Base-by-base conservation (phyloP, 2,888 invertebrate species). In the Corythucha ciliata region DNA sequence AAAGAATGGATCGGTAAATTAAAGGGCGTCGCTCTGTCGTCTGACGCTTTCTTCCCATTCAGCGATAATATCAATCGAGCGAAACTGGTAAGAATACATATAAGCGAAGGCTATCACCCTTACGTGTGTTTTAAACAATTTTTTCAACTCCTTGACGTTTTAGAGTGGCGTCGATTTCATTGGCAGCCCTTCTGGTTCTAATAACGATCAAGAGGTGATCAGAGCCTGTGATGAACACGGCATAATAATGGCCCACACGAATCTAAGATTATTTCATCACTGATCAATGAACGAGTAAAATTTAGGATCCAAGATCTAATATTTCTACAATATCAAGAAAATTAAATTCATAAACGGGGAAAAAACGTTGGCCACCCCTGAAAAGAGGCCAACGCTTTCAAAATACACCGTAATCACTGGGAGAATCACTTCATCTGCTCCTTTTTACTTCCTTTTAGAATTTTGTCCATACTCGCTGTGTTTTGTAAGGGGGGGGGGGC, bases 21-120 rank as follows among this genome's bases (percentile, higher is more conserved):
- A 63, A 78, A 76, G 56, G 81, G 81, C 22, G 89, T 90, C 25
- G 84, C 88, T 3, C 74, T 97, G 20, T 88, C 88, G 14, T 96
- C 96, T 0, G 97, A 98, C 70, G 97, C 96, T 0, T 98, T 97
- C 76, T 96, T 98, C 73, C 97, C 97, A 24, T 97, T 97, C 77
- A 76, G 94, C 59, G 97, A 98, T 66, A 97, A 94, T 65, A 83
- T 98, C 50, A 96, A 97, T 67, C 75, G 94, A 58, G 93, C 94
- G 40, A 74, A 77, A 59, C 78, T 88, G 80, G 93, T 93, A 41
- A 24, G 34, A 16, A 22, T 33, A 14, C 33, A 33, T 33, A 33
- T 14, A 8, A 29, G n/a, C 8, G 29, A 8, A 29, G 29, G 29
- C n/a, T 10, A 29, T n/a, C 29, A 29, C n/a, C 29, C 8, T 10